Base-by-base conservation (phyloP, 2,113 vertebrate species). In the Dryoscopus gambensis region DNA sequence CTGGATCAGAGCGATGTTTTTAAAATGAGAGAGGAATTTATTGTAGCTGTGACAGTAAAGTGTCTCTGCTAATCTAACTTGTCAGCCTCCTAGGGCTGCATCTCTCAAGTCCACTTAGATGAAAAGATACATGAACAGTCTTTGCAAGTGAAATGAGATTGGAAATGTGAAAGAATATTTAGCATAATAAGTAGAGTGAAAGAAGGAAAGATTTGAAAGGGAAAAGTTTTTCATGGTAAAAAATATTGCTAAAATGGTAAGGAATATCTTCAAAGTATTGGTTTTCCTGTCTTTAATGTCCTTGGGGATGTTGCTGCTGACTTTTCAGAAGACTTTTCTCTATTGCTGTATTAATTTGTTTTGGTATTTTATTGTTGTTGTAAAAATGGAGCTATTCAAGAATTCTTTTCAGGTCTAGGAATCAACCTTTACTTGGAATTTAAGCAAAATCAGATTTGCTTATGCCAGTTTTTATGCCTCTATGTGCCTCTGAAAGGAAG, bases 11-110 rank as follows among this genome's bases (percentile, higher is more conserved):
- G 55, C 27, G 40, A 74, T 64, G 62, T 4, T 87, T 93, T 52
- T 92, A 68, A 97, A 93, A 82, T 3, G 16, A 86, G 82, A 95
- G 92, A 5, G 4, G 87, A 84, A 95, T 94, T 87, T 93, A 47
- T 85, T 92, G 47, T 92, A 68, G 33, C 31, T 47, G 15, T 65
- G 40, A 35, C 59, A 89, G 28, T 84, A 82, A 92, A 94, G 49
- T 28, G 57, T 87, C 42, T 81, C 60, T 59, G 35, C 33, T 96
- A 93, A 93, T 93, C 82, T 93, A 49, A 84, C 31, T 90, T 96
- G 76, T 90, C 95, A 95, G 35, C 30, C 8, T 68, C 70, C 82
- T 85, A 70, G 28, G 42, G 52, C 31, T 60, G 62, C n/a, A 90
- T 63, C 44, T 15, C 50, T 94, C 77, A 89, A 92, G 33, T 27